Conservation (phyloP, 1,140 invertebrate species). For the Plutomurus gul region DNA sequence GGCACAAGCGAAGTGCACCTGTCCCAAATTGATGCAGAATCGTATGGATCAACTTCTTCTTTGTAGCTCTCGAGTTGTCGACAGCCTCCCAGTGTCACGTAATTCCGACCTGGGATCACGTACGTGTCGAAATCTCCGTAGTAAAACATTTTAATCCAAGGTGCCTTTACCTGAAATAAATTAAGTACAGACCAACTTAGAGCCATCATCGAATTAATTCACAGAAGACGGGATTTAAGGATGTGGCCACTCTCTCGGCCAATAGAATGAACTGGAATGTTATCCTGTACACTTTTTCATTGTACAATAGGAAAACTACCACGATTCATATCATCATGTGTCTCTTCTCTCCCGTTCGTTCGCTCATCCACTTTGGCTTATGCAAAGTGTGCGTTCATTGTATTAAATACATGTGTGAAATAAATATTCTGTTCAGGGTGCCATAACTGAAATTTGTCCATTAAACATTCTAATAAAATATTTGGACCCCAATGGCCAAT, state of each 20-base stretch:
- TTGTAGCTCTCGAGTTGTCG: constrained; percentile 79
- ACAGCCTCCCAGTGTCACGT: constrained; percentile 79
- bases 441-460: too few relatives aligned
- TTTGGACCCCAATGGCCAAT: too few relatives aligned
- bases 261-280: neutral
- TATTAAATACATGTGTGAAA: too few relatives aligned
- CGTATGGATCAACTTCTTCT: constrained; percentile 69
- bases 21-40: constrained; percentile 73
- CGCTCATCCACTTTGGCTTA: too few relatives aligned
- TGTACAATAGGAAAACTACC: neutral
- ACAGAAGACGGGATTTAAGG: too few relatives aligned
- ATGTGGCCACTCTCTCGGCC: neutral
- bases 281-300: too few relatives aligned
- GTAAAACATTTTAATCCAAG: constrained; percentile 87
- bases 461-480: too few relatives aligned
- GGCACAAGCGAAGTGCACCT: constrained; percentile 74
- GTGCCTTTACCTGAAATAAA: constrained; percentile 72
- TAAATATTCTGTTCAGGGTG: too few relatives aligned
- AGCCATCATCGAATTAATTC: neutral
- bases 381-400: too few relatives aligned
- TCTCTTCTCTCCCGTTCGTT: too few relatives aligned
- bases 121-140: constrained; percentile 84
- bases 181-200: constrained; percentile 3
- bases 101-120: constrained; percentile 76
- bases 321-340: neutral